A percentile compares a stretch with the other conserved stretches of the same genome.
Evolutionary conservation across 2,888 invertebrate species (phyloP).

Genomic region (Drosophila conformis): DNA sequence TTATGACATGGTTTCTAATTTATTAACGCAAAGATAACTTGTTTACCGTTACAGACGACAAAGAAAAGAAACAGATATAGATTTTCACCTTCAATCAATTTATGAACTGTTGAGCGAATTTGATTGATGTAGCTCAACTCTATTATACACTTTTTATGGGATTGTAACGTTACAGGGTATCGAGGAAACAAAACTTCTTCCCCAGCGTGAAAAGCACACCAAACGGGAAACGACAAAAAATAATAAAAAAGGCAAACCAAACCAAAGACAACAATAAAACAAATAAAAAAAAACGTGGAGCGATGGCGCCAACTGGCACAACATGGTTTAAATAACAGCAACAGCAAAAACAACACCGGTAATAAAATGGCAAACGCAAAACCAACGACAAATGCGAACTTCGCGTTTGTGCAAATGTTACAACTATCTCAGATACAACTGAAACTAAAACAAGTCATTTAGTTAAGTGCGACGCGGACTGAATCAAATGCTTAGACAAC

Average conservation of each 20-base stretch:
- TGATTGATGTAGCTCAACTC: neutral
- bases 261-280: constrained; percentile 44
- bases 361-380: constrained; percentile 34
- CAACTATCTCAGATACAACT: constrained; percentile 42
- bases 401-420: constrained; percentile 66
- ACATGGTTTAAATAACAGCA: constrained; percentile 46
- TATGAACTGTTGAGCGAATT: neutral
- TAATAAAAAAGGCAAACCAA: constrained; percentile 17
- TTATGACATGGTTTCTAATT: neutral
- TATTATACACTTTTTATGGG: neutral
- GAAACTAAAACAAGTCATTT: constrained; percentile 42
- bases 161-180: neutral
- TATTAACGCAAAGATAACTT: neutral
- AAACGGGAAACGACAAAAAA: constrained; percentile 12
- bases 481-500: constrained; percentile 6
- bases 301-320: constrained; percentile 75
- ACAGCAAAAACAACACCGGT: constrained; percentile 20
- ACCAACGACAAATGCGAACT: constrained; percentile 51
- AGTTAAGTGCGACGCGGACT: constrained; percentile 34
- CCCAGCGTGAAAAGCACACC: constrained; percentile 32
- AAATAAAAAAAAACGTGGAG: constrained; percentile 38
- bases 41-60: neutral
- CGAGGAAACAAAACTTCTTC: constrained; percentile 55
- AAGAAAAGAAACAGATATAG: neutral
- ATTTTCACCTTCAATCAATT: neutral